Base-by-base conservation (phyloP, 1,140 invertebrate species). In the Hycleus cichorii region DNA sequence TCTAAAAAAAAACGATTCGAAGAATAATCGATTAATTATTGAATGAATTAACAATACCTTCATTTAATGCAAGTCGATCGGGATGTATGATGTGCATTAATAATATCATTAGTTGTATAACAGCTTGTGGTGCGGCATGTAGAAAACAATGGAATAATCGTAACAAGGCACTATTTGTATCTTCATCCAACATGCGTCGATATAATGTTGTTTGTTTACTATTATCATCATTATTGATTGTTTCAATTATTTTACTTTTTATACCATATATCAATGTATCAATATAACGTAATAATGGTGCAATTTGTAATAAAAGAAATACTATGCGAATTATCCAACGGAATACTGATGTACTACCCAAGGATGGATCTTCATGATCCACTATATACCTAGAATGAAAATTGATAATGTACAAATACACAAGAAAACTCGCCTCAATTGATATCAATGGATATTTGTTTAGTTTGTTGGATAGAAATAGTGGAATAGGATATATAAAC, bases 141-240 rank as follows among this genome's bases (percentile, higher is more conserved):
- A 85, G 75, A 66, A 85, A 86, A 57, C 78, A 79, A 68, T 86
- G 83, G 69, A 86, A 84, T 57, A 86, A 74, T 49, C 83, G 69
- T 46, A 86, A 70, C 49, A 86, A 67, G 39, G 78, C 74, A 7
- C 78, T 76, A 72, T 82, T 81, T 0, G 77, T 75, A 64, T 82
- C 80, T 72, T 82, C 80, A 65, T 79, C 79, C 40, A 79, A 63
- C 78, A 80, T 80, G 43, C 71, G 69, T 5, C 74, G 71, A 53
- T 75, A 78, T 53, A 75, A 74, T 42, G 63, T 61, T 11, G 71
- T 70, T 26, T 72, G 67, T 60, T 75, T 69, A 12, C 67, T 63
- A 11, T 75, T 69, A 12, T 68, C 62, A 11, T 64, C 57, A 40
- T 63, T 69, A 24, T 73, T 69, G 11, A 73, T 69, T 24, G 69